Evolutionary conservation across 2,797 vertebrate genomes (phyloP), one percentile per base, ranked within the genome.

Genomic region (Enteromius unitaeniatus): DNA sequence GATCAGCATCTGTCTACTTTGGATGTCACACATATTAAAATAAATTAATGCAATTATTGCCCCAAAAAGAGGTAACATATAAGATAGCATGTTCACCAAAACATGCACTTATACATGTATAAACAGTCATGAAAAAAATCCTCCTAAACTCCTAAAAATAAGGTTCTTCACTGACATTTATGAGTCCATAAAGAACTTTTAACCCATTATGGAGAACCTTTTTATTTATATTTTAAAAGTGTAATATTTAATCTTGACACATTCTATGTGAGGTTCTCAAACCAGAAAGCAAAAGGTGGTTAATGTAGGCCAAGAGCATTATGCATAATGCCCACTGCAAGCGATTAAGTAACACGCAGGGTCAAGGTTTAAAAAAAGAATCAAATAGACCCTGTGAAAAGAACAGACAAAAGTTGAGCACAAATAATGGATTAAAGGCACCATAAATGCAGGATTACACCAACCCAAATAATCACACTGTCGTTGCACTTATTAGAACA

Each of bases 241-340:
- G 6, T 28, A 31, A 31, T 64, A 8, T 64, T 81, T 42, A 11
- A 60, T 45, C 17, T 26, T 58, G 17, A 53, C 14, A 40, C 15
- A 21, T 69, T 37, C 17, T 78, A 17, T 70, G 47, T 51, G 31
- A 68, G 1, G 31, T 55, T 78, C 9, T 34, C 26, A 47, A 31
- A 21, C 26, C 15, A 73, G 17, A 51, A 49, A 51, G 28, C 13
- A 68, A 49, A 68, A 49, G 47, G 37, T 23, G 28, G 13, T 23
- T 78, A 64, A 78, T 53, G 19, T 17, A 74, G 8, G 72, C 34
- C 55, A 55, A 75, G 31, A 55, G 31, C 31, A 37, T 37, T 55
- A 37, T 34, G 72, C 47, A 13, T 55, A 75, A 75, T 34, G 47
- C 11, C 28, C 49, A 75, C 72, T 37, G 28, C 19, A 37, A 34